A percentile compares a stretch with the other conserved stretches of the same genome.
phyloP scores from a whole-genome alignment of 2,113 vertebrate genomes.

The Muntiacus muntjak region DNA sequence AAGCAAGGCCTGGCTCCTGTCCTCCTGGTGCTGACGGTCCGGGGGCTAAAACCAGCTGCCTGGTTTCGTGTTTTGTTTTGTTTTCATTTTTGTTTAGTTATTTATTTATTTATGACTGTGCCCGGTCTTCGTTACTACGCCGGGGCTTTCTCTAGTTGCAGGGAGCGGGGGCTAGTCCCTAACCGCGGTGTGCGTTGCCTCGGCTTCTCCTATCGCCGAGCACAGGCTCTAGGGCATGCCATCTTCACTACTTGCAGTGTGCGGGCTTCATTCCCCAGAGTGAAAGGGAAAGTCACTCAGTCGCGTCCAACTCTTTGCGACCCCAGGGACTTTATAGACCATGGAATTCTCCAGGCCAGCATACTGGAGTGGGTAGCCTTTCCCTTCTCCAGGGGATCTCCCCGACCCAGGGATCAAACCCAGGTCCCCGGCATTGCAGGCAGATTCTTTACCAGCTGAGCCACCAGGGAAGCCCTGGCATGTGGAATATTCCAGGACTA shows the following conservation, averaged over 20 bases:
- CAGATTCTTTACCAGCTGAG: neutral
- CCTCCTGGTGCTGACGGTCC: neutral
- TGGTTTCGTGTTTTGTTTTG: neutral
- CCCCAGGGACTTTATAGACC: neutral
- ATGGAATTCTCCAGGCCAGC: neutral
- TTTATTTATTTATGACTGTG: rapidly evolving
- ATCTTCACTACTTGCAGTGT: neutral
- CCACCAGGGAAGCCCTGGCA: neutral
- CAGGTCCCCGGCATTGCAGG: neutral
- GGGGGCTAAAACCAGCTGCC: neutral
- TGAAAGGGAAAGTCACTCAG: neutral
- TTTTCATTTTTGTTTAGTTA: neutral
- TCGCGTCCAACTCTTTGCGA: neutral
- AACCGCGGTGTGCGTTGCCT: rapidly evolving
- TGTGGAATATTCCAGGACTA: neutral
- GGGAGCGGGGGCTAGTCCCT: rapidly evolving
- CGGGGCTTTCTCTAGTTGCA: neutral
- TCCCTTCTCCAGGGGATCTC: neutral
- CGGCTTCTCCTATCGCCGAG: rapidly evolving
- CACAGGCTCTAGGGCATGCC: rapidly evolving
- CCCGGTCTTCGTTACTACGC: rapidly evolving
- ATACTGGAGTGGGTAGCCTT: neutral
- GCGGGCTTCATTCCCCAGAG: neutral
- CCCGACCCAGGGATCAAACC: neutral
- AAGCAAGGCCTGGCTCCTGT: neutral